Base-by-base conservation (phyloP, 2,888 invertebrate genomes). In the Sturmia bella region DNA sequence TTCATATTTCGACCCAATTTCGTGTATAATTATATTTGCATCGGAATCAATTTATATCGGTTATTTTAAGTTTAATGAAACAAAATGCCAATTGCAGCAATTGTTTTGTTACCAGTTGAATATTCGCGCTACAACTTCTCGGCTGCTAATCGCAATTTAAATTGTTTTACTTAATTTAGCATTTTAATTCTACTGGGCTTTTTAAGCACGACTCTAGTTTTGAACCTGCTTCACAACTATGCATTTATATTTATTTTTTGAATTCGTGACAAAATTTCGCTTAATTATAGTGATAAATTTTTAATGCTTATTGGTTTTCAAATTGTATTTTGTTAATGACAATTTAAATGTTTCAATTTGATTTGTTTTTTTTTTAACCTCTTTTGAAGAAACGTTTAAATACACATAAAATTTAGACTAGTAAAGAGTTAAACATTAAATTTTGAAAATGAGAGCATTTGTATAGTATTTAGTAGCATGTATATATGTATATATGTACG, bases 131-230 rank as follows among this genome's bases (percentile, higher is more conserved):
- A 70, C 50, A 80, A 63, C n/a, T 61, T 61, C 1, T 57, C n/a
- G 32, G 32, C 32, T 77, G 41, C 32, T 64, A 48, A 50, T 19
- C 27, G 19, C 66, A 61, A 56, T 19, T 54, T 79, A 59, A 19
- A 15, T 54, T 37, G 32, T 61, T 52, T 48, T 52, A 32, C 6
- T 24, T 27, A 21, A 37, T 11, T 52, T 59, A n/a, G 5, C 7
- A 50, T 50, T 64, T 37, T 1, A 24, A 11, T 43, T 41, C 41
- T 59, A 41, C 57, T 66, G 54, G 69, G 73, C 64, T 75, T 82
- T 75, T 56, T 17, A 78, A 82, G 82, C 82, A 75, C 78, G 78
- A 82, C 82, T 78, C 82, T 70, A 79, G 82, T 75, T 82, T 82
- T 82, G 82, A 78, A 82, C 70, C 78, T 78, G 82, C 74, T 82